Conservation (phyloP, 2,888 invertebrate species). For the Fabriciana adippe region DNA sequence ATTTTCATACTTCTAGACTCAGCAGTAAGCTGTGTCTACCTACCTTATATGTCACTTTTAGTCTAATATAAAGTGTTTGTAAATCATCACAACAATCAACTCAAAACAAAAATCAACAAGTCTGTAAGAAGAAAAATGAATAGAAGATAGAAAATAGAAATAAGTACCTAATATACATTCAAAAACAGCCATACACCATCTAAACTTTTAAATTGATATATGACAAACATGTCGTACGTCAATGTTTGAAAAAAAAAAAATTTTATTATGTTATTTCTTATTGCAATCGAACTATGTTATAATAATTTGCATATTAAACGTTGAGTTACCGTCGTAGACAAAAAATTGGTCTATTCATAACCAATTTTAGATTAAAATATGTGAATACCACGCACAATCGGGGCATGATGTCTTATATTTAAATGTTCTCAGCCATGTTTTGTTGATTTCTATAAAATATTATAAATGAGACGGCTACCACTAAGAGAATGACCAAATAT, state of each 20-base stretch:
- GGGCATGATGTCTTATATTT: constrained; percentile 69
- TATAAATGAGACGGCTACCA: constrained; percentile 81
- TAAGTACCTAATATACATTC: no score
- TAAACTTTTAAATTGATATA: neutral
- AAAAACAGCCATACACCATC: no score
- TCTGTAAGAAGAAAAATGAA: no score
- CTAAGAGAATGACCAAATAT: constrained; percentile 80
- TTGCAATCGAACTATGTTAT: constrained; percentile 22
- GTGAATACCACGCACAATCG: constrained; percentile 66
- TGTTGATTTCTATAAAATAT: constrained; percentile 83
- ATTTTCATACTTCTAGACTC: no score
- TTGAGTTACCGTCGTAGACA: constrained; percentile 26
- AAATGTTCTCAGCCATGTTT: constrained; percentile 76
- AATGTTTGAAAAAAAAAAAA: neutral
- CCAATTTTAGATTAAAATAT: constrained; percentile 66
- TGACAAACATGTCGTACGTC: neutral
- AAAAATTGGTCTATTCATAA: constrained; percentile 63
- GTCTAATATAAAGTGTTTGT: no score
- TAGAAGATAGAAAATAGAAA: no score
- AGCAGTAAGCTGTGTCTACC: no score
- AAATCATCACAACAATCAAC: no score
- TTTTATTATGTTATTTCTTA: neutral
- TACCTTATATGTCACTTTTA: no score
- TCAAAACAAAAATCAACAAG: no score
- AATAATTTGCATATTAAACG: constrained; percentile 37